Evolutionary conservation across 2,113 vertebrate genomes (phyloP), one percentile per base, ranked within the genome.

Genomic region (Tenebrosternarchus preto): DNA sequence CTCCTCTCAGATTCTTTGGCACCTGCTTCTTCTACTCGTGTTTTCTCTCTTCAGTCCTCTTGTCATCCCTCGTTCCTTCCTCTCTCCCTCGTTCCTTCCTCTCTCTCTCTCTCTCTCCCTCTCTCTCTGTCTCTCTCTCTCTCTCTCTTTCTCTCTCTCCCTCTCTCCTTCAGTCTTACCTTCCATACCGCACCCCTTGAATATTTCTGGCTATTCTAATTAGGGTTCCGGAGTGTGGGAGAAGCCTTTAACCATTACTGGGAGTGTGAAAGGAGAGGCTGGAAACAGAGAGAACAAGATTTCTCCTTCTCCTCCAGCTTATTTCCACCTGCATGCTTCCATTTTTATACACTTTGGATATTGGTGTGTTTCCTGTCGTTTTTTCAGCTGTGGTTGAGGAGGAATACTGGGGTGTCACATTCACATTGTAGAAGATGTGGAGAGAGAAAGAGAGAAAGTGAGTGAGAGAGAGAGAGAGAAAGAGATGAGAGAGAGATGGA

Each of bases 171-270:
- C 84, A 70, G 85, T 89, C 83, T 75, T 83, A 77, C 77, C 59
- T 0, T 76, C 63, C 87, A 86, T 82, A 86, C 84, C 73, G 84
- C 69, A 33, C 70, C 83, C 66, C 83, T 90, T 90, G 87, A 88
- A 93, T 91, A 92, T 92, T 91, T 90, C 91, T 90, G 83, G 73
- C 39, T 81, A 67, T 84, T 88, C 87, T 88, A 92, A 92, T 92
- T 91, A 90, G 84, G 86, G 75, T 85, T 85, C 64, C 83, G 80
- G 84, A 76, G 82, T 87, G 79, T 88, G 82, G 78, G 79, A 80
- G 77, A 86, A 82, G 81, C 83, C 84, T 89, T 88, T 84, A 81
- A 85, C 85, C 83, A 86, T 85, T 53, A 88, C 75, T 56, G 67
- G 83, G 20, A 64, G 33, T 64, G 66, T 70, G 70, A 82, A 76